These are phyloP conservation scores for Apodemus agrarius DNA, from an alignment of 2,797 vertebrate genomes.

Conservation along the genomic window DNA sequence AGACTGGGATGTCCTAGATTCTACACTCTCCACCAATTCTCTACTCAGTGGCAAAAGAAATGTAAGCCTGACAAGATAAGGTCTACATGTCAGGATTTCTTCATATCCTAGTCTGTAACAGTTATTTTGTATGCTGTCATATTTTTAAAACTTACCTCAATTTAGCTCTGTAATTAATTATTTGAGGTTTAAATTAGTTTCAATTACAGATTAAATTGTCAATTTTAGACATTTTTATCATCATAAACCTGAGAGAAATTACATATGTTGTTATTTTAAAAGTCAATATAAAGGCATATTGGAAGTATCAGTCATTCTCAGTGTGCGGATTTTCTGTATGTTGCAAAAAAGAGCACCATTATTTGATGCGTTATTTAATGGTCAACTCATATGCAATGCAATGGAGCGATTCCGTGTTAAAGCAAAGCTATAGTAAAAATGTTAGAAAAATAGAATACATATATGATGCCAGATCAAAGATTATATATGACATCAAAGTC, in stretches of 20 bases:
- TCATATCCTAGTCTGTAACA: not conserved
- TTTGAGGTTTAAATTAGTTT: slow-evolving; percentile 23
- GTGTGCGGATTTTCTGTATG: slow-evolving; percentile 20
- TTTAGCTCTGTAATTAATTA: not conserved
- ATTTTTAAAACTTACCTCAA: not conserved
- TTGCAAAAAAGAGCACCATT: slow-evolving; percentile 56
- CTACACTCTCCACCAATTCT: not conserved
- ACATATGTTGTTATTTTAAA: not conserved
- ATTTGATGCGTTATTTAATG: slow-evolving; percentile 74
- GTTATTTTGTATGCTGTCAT: not conserved
- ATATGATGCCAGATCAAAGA: slow-evolving; percentile 82
- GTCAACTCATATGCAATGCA: slow-evolving; percentile 58
- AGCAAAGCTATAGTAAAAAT: slow-evolving; percentile 48
- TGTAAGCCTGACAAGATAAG: not conserved
- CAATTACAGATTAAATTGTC: not conserved
- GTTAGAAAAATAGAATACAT: slow-evolving; percentile 69
- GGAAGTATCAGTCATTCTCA: not conserved
- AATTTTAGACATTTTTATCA: not conserved
- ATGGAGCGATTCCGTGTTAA: not conserved
- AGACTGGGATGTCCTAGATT: not conserved
- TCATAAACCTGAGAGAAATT: not conserved
- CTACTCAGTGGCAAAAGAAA: not conserved
- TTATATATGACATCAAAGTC: slow-evolving; percentile 83
- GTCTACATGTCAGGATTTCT: not conserved
- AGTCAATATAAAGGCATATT: not conserved